Evolutionary conservation across 2,888 invertebrate species (phyloP).

Genomic region (Zaprionus lineosus): DNA sequence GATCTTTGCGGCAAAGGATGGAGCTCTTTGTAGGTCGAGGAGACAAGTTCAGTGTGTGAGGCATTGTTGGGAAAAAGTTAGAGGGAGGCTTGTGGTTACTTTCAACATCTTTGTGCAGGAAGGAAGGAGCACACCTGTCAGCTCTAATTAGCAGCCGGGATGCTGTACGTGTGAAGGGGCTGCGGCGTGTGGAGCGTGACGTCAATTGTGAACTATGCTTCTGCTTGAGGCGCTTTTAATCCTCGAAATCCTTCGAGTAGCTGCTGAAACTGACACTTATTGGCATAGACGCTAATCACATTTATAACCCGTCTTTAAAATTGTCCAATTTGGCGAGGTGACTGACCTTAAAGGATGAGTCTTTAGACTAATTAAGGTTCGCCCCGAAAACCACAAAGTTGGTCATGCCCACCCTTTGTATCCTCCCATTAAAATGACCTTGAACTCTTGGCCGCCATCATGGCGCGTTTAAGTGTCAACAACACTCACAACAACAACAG

Average conservation of each 20-base stretch:
- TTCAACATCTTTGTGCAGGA: neutral
- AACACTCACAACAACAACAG: slow-evolving; percentile 5
- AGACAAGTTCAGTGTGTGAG: neutral
- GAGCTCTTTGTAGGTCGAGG: neutral
- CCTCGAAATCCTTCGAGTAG: slow-evolving; percentile 23
- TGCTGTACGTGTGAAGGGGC: slow-evolving; percentile 7
- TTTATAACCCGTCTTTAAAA: slow-evolving; percentile 13
- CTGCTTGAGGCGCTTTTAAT: slow-evolving; percentile 43
- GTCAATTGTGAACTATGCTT: slow-evolving; percentile 30
- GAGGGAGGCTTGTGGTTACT: slow-evolving; percentile 9
- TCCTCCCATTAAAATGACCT: slow-evolving; percentile 43
- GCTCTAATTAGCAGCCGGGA: slow-evolving; percentile 43
- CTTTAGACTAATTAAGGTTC: slow-evolving; percentile 32
- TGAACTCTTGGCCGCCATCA: slow-evolving; percentile 63
- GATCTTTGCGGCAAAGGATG: no score
- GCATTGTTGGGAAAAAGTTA: neutral
- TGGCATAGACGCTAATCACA: slow-evolving; percentile 41
- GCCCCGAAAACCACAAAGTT: neutral
- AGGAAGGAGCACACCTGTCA: slow-evolving; percentile 53
- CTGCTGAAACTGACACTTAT: slow-evolving; percentile 36
- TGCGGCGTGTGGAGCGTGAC: slow-evolving; percentile 22
- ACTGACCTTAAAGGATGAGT: slow-evolving; percentile 10
- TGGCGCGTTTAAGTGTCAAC: slow-evolving; percentile 52
- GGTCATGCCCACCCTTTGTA: no score
- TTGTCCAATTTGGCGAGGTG: slow-evolving; percentile 10